These are phyloP conservation scores for Myodes glareolus DNA, from an alignment of 2,113 vertebrate species.

Conservation along the genomic window DNA sequence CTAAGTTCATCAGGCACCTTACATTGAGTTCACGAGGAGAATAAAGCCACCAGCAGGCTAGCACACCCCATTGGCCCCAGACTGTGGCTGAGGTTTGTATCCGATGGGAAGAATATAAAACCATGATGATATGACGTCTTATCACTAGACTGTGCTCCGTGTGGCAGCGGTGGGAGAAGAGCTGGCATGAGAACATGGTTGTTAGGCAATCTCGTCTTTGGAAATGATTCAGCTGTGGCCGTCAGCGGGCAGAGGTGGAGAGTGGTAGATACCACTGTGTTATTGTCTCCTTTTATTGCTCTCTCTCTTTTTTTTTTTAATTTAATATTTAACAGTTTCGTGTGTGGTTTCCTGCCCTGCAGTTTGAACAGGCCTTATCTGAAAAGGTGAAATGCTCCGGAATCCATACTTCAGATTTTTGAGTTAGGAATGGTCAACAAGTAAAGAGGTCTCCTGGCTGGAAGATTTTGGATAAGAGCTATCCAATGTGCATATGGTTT, in stretches of 20 bases:
- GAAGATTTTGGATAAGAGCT: neutral
- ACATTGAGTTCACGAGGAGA: neutral
- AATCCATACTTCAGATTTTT: neutral
- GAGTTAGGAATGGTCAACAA: neutral
- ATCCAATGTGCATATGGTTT: neutral
- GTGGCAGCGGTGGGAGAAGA: neutral
- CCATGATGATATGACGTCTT: neutral
- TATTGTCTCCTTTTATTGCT: neutral
- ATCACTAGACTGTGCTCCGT: neutral
- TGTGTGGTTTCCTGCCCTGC: neutral
- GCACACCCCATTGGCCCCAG: neutral
- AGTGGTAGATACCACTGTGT: neutral
- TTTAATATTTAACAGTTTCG: neutral
- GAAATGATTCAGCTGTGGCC: neutral
- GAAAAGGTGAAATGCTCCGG: neutral
- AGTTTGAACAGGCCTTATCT: neutral
- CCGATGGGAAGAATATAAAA: neutral
- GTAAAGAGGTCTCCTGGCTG: neutral
- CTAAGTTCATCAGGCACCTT: slow-evolving; percentile 27
- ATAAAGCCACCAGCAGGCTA: neutral
- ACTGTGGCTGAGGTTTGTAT: neutral
- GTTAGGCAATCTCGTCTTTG: neutral
- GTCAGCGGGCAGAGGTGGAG: neutral
- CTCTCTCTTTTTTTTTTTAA: neutral
- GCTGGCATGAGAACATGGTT: neutral